These are phyloP conservation scores for Scatophagus argus DNA, from an alignment of 2,113 vertebrate genomes.

Conservation along the genomic window DNA sequence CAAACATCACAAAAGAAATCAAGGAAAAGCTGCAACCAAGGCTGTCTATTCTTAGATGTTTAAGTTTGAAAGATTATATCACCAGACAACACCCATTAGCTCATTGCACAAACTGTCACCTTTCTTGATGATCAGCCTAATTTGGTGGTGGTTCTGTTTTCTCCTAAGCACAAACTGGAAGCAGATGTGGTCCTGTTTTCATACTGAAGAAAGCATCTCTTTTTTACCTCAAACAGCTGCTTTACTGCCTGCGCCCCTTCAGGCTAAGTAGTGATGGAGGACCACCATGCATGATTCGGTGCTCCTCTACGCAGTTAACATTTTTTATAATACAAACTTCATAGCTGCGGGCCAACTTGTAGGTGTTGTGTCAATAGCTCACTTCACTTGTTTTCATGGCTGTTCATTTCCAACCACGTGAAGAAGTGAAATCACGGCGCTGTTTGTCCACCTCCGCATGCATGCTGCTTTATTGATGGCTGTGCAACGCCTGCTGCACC, in stretches of 20 bases:
- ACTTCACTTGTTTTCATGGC: conserved; percentile 45
- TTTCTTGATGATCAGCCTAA: conserved; percentile 37
- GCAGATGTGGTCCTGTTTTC: conserved; percentile 61
- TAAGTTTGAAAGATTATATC: conserved; percentile 24
- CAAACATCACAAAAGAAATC: neutral
- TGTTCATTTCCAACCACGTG: conserved; percentile 36
- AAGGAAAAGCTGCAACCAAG: neutral
- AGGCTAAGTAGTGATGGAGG: conserved; percentile 56
- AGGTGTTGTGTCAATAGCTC: conserved; percentile 59
- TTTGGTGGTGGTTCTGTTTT: conserved; percentile 35
- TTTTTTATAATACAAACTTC: conserved; percentile 51
- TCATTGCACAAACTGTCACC: conserved; percentile 18
- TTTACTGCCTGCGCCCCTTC: conserved; percentile 37
- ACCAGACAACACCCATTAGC: conserved; percentile 14
- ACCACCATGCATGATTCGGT: conserved; percentile 53
- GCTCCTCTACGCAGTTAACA: conserved; percentile 52
- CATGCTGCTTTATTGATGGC: conserved; percentile 59
- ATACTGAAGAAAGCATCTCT: conserved; percentile 12
- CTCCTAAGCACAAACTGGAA: conserved; percentile 17
- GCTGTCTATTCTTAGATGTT: neutral
- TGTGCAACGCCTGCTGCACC: conserved; percentile 36
- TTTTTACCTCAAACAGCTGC: conserved; percentile 54
- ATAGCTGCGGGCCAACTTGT: conserved; percentile 51
- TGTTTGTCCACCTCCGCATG: conserved; percentile 63
- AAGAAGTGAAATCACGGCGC: conserved; percentile 47